Conservation (phyloP, 2,797 vertebrate species). For the Monodelphis domestica region DNA sequence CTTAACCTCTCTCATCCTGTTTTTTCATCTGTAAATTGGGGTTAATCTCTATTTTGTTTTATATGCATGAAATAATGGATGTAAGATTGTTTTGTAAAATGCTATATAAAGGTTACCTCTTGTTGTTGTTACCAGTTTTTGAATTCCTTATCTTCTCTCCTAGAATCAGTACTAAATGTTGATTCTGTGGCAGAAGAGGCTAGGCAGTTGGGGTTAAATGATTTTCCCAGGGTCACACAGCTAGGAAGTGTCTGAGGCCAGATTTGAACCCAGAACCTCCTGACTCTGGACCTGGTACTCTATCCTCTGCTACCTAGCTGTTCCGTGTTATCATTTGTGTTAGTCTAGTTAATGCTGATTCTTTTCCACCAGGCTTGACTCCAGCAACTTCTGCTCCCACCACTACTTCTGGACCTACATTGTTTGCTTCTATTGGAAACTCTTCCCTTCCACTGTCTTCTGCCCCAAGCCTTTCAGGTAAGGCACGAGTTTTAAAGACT, state of each 20-base stretch:
- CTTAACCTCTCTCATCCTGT: neutral
- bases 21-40: neutral
- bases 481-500: slow-evolving; percentile 66
- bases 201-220: too few relatives aligned
- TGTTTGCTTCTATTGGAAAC: slow-evolving; percentile 41
- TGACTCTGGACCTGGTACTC: slow-evolving; percentile 35
- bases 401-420: slow-evolving; percentile 30
- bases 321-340: too few relatives aligned
- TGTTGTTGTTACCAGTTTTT: neutral
- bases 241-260: too few relatives aligned
- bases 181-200: too few relatives aligned
- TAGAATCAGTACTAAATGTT: too few relatives aligned
- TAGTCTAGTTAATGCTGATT: slow-evolving; percentile 16
- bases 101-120: neutral
- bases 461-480: slow-evolving; percentile 50
- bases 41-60: neutral
- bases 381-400: slow-evolving; percentile 32
- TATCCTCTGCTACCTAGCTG: too few relatives aligned
- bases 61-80: neutral
- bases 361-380: slow-evolving; percentile 59
- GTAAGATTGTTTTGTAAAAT: neutral
- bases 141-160: too few relatives aligned
- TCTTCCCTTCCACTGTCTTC: neutral
- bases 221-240: too few relatives aligned
- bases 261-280: too few relatives aligned